Conservation (phyloP, 2,888 invertebrate species). For the Acrobeloides nanus region DNA sequence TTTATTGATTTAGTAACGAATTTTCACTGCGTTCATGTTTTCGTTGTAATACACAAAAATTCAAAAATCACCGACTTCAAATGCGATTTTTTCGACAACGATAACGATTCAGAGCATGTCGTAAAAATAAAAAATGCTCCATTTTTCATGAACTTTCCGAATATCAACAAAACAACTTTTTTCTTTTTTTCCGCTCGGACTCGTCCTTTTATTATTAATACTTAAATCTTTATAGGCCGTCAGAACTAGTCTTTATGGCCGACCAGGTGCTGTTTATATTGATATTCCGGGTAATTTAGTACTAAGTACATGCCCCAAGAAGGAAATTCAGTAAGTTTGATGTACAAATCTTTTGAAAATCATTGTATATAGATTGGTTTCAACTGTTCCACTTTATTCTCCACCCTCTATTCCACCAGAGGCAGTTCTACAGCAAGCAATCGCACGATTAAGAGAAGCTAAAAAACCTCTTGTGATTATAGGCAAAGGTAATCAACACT, state of each 20-base stretch:
- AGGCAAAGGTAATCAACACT: constrained; percentile 70
- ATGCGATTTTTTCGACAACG: too few relatives aligned
- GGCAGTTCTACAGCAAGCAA: constrained; percentile 66
- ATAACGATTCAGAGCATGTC: too few relatives aligned
- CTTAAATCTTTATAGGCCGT: constrained; percentile 63
- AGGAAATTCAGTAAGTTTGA: too few relatives aligned
- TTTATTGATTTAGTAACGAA: too few relatives aligned
- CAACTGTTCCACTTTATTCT: constrained; percentile 58
- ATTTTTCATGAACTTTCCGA: too few relatives aligned
- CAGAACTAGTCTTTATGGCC: constrained; percentile 71
- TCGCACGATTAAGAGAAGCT: constrained; percentile 66
- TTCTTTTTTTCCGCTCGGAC: too few relatives aligned
- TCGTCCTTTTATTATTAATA: not conserved
- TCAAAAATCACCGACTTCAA: too few relatives aligned
- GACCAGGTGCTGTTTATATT: constrained; percentile 81
- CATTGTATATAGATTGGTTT: constrained; percentile 12
- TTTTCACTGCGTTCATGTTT: too few relatives aligned
- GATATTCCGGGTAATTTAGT: constrained; percentile 78
- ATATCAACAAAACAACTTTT: too few relatives aligned
- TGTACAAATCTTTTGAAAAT: constrained; percentile 7
- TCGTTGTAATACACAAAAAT: too few relatives aligned
- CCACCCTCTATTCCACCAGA: constrained; percentile 68
- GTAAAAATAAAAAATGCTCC: too few relatives aligned
- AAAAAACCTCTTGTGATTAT: constrained; percentile 76
- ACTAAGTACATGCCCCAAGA: constrained; percentile 27